phyloP scores from a whole-genome alignment of 2,797 vertebrate genomes.

The Gymnoscopelus microlampas region DNA sequence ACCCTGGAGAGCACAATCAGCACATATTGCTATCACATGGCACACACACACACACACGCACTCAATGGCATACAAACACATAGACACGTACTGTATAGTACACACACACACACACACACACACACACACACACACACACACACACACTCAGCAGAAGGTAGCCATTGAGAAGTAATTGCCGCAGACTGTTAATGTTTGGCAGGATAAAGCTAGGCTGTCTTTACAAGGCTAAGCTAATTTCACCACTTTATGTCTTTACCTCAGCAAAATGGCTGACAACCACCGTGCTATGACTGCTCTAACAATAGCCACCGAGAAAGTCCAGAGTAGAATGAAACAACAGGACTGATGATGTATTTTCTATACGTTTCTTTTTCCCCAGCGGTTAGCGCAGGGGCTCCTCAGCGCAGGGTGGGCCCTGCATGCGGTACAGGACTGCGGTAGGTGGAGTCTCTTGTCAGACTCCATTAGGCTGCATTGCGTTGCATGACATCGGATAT shows the following conservation, averaged over 20 bases:
- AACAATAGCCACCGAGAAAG: background rate
- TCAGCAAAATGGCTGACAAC: slow-evolving; percentile 56
- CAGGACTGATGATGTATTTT: too few relatives aligned
- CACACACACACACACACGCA: slow-evolving; percentile 18
- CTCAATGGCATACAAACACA: slow-evolving; percentile 29
- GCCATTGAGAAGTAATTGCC: slow-evolving; percentile 62
- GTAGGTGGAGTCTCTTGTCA: too few relatives aligned
- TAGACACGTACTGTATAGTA: background rate
- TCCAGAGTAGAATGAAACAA: background rate
- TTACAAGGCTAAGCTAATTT: slow-evolving; percentile 66
- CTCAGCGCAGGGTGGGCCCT: too few relatives aligned
- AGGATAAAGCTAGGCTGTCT: slow-evolving; percentile 60
- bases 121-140: slow-evolving; percentile 15
- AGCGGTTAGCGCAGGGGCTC: too few relatives aligned
- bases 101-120: slow-evolving; percentile 24
- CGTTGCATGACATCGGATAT: too few relatives aligned
- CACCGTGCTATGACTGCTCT: slow-evolving; percentile 1
- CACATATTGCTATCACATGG: slow-evolving; percentile 61
- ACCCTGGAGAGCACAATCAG: slow-evolving; percentile 67
- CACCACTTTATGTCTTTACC: slow-evolving; percentile 57
- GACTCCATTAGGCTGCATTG: too few relatives aligned
- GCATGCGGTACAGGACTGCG: too few relatives aligned
- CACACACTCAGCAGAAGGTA: slow-evolving; percentile 52
- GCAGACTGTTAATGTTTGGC: slow-evolving; percentile 68
- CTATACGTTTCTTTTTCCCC: too few relatives aligned